phyloP scores from a whole-genome alignment of 2,888 invertebrate species.

The Phlogophora meticulosa region DNA sequence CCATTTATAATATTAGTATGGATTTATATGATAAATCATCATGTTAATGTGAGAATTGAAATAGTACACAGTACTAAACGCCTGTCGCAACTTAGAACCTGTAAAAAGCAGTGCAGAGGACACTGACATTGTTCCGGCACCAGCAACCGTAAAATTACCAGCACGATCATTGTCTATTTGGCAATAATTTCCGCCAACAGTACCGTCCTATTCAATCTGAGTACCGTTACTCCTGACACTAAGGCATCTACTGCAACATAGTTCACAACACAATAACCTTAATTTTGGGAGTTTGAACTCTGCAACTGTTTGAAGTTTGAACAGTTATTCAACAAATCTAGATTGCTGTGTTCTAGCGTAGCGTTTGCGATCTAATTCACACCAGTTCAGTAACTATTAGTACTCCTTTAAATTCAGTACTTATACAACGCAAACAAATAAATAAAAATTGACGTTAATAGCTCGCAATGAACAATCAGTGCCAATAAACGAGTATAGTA shows the following conservation, averaged over 20 bases:
- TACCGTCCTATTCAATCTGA: slow-evolving; percentile 72
- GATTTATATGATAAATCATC: slow-evolving; percentile 20
- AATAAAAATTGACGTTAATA: slow-evolving; percentile 47
- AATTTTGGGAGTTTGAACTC: slow-evolving; percentile 39
- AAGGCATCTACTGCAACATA: slow-evolving; percentile 57
- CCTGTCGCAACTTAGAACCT: slow-evolving; percentile 31
- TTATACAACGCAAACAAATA: slow-evolving; percentile 47
- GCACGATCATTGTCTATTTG: slow-evolving; percentile 79
- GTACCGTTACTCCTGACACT: slow-evolving; percentile 78
- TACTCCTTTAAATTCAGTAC: slow-evolving; percentile 23
- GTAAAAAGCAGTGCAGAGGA: slow-evolving; percentile 70
- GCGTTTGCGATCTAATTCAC: slow-evolving; percentile 29
- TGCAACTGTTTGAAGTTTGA: slow-evolving; percentile 31
- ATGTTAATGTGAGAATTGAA: slow-evolving; percentile 39
- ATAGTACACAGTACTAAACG: slow-evolving; percentile 19
- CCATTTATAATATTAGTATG: too few relatives aligned
- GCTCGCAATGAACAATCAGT: slow-evolving; percentile 51
- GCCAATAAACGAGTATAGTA: slow-evolving; percentile 39
- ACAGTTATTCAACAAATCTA: slow-evolving; percentile 11
- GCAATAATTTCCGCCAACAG: slow-evolving; percentile 81
- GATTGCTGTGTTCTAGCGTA: slow-evolving; percentile 6
- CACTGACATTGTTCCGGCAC: slow-evolving; percentile 84
- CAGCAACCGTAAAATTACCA: slow-evolving; percentile 86
- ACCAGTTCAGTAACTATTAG: slow-evolving; percentile 12
- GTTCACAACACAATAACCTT: slow-evolving; percentile 59